Evolutionary conservation across 1,140 invertebrate genomes (phyloP).

Genomic region (Goniozus legneri): DNA sequence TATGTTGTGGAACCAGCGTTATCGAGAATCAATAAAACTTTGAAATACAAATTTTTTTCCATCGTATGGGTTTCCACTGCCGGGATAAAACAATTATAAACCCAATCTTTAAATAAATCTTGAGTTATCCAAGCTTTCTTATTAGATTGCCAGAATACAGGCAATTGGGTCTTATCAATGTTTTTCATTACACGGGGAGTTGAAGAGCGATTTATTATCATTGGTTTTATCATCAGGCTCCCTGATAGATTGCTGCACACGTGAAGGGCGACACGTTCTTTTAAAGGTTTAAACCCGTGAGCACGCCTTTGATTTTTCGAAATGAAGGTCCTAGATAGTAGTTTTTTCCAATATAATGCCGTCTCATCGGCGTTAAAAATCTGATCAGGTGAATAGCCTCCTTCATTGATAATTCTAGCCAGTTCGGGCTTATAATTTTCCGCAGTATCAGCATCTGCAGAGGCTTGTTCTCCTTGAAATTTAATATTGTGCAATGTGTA

Average conservation of each 20-base stretch:
- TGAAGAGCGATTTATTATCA: conserved; percentile 14
- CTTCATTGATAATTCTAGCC: conserved; percentile 30
- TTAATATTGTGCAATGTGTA: conserved; percentile 30
- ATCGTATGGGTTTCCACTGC: conserved; percentile 14
- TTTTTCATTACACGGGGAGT: conserved; percentile 18
- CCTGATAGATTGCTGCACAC: conserved; percentile 14
- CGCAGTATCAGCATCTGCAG: conserved; percentile 34
- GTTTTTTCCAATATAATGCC: conserved; percentile 29
- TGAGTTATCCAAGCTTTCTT: conserved; percentile 11
- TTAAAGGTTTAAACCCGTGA: conserved; percentile 10
- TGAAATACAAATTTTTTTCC: conserved; percentile 17
- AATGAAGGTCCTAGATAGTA: conserved; percentile 16
- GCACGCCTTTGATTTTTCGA: conserved; percentile 14
- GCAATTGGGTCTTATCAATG: conserved; percentile 8
- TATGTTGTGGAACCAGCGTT: conserved; percentile 12
- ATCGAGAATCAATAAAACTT: conserved; percentile 21
- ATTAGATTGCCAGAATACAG: conserved; percentile 13
- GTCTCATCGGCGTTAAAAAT: conserved; percentile 30
- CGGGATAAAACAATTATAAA: conserved; percentile 22
- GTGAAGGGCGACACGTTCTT: conserved; percentile 10
- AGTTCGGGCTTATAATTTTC: conserved; percentile 26
- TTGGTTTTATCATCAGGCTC: conserved; percentile 15
- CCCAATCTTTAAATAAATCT: conserved; percentile 11
- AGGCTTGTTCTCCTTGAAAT: conserved; percentile 29
- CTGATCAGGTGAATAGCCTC: conserved; percentile 28